These are phyloP conservation scores for Esox lucius DNA, from an alignment of 2,797 vertebrate genomes.

Conservation along the genomic window DNA sequence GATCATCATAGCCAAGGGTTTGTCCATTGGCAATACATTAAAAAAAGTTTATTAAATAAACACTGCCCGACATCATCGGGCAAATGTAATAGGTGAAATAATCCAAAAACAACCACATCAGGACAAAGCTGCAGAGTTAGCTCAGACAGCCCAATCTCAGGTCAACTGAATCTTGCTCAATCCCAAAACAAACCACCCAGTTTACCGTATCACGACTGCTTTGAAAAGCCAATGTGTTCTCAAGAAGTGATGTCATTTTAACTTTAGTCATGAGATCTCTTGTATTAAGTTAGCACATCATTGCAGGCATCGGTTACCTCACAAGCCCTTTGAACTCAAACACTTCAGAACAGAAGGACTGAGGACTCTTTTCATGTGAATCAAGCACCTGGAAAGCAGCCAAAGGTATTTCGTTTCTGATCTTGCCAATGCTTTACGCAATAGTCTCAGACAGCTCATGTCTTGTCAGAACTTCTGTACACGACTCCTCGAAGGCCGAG, in stretches of 20 bases:
- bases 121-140: background rate
- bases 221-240: background rate
- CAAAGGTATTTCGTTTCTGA: conserved; percentile 44
- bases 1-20: background rate
- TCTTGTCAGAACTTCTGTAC: background rate
- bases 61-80: background rate
- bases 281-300: conserved; percentile 7
- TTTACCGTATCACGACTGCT: background rate
- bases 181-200: background rate
- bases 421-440: conserved; percentile 9
- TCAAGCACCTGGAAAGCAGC: conserved; percentile 59
- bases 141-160: background rate
- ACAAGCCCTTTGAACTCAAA: background rate
- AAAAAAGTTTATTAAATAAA: conserved; percentile 1
- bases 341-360: background rate
- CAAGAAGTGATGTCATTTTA: background rate
- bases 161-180: background rate
- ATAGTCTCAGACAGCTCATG: background rate
- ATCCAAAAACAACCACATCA: background rate
- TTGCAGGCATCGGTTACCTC: background rate
- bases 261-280: background rate
- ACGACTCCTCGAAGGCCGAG: background rate
- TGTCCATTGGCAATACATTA: conserved; percentile 4
- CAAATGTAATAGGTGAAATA: conserved; percentile 1
- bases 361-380: conserved; percentile 20